phyloP scores from a whole-genome alignment of 2,888 invertebrate genomes.

The Lottia scabra region DNA sequence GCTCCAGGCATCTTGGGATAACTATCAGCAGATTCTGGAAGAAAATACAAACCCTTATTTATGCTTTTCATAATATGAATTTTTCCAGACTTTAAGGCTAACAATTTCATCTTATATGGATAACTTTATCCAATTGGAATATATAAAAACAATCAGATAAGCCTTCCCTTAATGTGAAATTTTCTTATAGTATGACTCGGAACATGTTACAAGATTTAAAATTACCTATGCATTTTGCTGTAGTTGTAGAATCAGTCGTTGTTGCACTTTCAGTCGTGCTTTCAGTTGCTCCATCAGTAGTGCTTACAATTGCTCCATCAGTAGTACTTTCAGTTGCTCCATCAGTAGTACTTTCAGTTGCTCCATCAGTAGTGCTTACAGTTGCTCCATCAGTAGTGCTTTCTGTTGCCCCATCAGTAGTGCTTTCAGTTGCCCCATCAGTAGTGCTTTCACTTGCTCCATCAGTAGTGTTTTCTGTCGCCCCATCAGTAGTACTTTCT shows the following conservation, averaged over 20 bases:
- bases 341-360: not conserved
- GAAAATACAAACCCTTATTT: not conserved
- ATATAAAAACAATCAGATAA: too few relatives aligned
- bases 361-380: not conserved
- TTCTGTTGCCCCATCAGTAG: not conserved
- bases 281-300: not conserved
- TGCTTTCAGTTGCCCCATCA: not conserved
- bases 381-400: not conserved
- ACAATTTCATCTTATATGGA: too few relatives aligned
- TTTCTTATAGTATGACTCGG: too few relatives aligned
- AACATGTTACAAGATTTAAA: too few relatives aligned
- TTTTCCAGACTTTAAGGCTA: too few relatives aligned
- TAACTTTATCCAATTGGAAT: too few relatives aligned
- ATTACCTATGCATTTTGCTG: not conserved
- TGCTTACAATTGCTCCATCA: not conserved
- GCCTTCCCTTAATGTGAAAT: too few relatives aligned
- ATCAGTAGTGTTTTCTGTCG: not conserved
- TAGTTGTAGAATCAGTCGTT: not conserved
- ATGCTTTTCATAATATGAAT: not conserved
- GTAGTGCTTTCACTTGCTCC: not conserved
- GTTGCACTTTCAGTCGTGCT: not conserved
- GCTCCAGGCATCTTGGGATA: conserved; percentile 23
- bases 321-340: not conserved
- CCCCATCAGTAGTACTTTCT: not conserved
- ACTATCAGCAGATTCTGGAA: conserved; percentile 14